Base-by-base conservation (phyloP, 2,797 vertebrate species). In the Sus cebifrons region DNA sequence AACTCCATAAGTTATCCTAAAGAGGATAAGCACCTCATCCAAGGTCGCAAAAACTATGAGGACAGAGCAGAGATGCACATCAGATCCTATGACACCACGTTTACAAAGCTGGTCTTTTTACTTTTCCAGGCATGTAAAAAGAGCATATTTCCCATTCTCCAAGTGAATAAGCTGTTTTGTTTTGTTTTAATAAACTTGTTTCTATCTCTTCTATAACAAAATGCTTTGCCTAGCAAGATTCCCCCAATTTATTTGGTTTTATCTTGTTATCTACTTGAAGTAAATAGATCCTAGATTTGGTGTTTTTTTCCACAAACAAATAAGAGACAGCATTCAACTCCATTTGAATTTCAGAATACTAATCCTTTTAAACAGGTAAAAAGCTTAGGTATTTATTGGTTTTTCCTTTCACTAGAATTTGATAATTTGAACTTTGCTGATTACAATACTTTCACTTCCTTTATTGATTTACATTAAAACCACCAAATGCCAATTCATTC, bases 401-500 rank as follows among this genome's bases (percentile, higher is more conserved):
- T 68, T 81, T 89, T 62, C 25, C 67, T 83, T 74, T 67, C 23
- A 54, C 58, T 58, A 56, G 20, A 86, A 95, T 71, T 93, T 25
- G 86, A 27, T 77, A 74, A 78, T 52, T 52, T 91, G 20, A 85
- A 95, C 2, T 90, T 94, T 40, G 56, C 49, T 86, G 29, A 64
- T 56, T 86, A 64, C 27, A 92, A 83, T 65, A 52, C 1, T 67
- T 87, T 78, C 36, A 70, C 27, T 73, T 67, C 5, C 60, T 86
- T 32, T 18, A n/a, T 14, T 95, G 40, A 89, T 74, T 82, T 93
- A 84, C 23, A 68, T 86, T 83, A 88, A 95, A 89, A 62, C 6
- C 86, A 78, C 29, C 29, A 82, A 89, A 93, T 52, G 27, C 2
- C 25, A 52, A 58, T 79, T 92, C 29, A n/a, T 62, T 86, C 49